phyloP scores from a whole-genome alignment of 1,140 invertebrate species.

The Ostrea edulis region DNA sequence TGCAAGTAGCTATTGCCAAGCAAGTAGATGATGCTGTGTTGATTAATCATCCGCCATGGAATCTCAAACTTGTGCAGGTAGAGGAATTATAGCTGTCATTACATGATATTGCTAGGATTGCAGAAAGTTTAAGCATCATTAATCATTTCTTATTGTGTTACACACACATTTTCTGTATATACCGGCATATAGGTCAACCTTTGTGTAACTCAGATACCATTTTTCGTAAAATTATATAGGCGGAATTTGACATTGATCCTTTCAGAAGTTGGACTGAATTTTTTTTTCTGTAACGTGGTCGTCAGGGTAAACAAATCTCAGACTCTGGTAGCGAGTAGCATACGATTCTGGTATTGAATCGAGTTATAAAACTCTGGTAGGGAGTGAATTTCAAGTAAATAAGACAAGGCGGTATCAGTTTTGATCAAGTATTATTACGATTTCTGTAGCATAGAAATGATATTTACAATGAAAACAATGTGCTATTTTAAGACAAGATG shows the following conservation, averaged over 20 bases:
- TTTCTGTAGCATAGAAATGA: too few relatives aligned
- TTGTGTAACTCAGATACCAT: not conserved
- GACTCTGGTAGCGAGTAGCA: too few relatives aligned
- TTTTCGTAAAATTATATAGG: not conserved
- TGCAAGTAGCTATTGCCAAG: conserved; percentile 75
- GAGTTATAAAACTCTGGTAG: too few relatives aligned
- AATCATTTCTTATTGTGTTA: not conserved
- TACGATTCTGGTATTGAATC: too few relatives aligned
- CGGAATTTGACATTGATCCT: not conserved
- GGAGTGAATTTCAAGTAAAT: too few relatives aligned
- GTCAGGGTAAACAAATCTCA: too few relatives aligned
- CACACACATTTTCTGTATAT: not conserved
- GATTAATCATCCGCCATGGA: conserved; percentile 95
- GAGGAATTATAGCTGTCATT: not conserved
- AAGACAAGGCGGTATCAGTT: too few relatives aligned
- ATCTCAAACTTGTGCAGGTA: conserved; percentile 94
- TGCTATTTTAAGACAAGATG: too few relatives aligned
- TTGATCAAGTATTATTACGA: too few relatives aligned
- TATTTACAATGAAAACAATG: too few relatives aligned
- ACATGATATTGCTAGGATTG: not conserved
- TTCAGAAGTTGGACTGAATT: not conserved
- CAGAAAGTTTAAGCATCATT: not conserved
- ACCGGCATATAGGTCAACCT: not conserved
- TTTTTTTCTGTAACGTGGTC: too few relatives aligned
- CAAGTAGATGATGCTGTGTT: conserved; percentile 82